Evolutionary conservation across 2,113 vertebrate genomes (phyloP).

Genomic region (Delphinapterus leucas): DNA sequence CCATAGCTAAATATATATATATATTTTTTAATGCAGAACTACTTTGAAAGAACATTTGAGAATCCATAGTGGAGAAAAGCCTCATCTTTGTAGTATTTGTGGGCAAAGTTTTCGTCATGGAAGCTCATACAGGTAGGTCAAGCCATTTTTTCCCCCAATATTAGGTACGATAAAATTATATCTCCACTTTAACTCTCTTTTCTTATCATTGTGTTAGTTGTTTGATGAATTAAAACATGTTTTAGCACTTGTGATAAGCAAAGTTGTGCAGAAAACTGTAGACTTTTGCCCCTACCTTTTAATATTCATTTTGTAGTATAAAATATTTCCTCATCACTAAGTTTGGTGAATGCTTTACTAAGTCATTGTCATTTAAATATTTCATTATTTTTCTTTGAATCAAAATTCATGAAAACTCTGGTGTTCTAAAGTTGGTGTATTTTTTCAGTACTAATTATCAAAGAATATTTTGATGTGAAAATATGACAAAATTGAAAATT

Average conservation of each 20-base stretch:
- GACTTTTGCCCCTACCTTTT: neutral
- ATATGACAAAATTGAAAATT: neutral
- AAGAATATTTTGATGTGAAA: neutral
- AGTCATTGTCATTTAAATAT: neutral
- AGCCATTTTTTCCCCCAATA: neutral
- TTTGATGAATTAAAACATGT: neutral
- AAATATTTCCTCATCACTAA: neutral
- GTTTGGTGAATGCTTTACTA: neutral
- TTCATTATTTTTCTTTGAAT: neutral
- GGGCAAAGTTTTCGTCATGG: slow-evolving; percentile 98
- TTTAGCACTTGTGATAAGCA: neutral
- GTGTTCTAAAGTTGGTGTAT: neutral
- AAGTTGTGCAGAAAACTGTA: neutral
- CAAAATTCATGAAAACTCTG: neutral
- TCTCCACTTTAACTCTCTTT: neutral
- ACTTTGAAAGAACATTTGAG: slow-evolving; percentile 96
- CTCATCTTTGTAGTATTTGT: slow-evolving; percentile 97
- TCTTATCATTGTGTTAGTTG: neutral
- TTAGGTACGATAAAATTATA: neutral
- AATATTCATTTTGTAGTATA: neutral
- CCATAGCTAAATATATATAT: neutral
- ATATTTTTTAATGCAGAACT: slow-evolving; percentile 83
- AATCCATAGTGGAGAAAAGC: slow-evolving; percentile 98
- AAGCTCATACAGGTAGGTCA: slow-evolving; percentile 94
- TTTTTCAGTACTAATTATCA: neutral